A percentile compares a stretch with the other conserved stretches of the same genome.
phyloP scores from a whole-genome alignment of 2,113 vertebrate genomes.

The Oreochromis spilurus region DNA sequence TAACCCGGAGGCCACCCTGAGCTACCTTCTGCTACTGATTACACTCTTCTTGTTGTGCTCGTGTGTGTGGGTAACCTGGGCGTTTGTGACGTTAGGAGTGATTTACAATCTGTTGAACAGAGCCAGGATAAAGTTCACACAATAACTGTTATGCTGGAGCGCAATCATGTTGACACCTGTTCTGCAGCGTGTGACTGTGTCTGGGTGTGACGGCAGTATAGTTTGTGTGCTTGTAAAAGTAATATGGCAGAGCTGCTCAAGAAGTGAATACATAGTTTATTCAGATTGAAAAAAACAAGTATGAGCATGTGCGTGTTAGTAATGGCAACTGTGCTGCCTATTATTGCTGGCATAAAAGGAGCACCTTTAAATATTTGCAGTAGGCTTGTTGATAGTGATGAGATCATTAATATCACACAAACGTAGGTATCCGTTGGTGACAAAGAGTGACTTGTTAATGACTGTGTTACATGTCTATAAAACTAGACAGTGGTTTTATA shows the following conservation, averaged over 20 bases:
- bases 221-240: background rate
- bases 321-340: background rate
- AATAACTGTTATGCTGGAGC: background rate
- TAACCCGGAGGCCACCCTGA: background rate
- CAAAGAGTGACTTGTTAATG: background rate
- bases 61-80: background rate
- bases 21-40: background rate
- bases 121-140: background rate
- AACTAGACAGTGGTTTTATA: background rate
- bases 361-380: background rate
- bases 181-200: background rate
- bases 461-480: background rate
- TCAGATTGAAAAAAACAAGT: background rate
- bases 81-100: background rate
- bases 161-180: slow-evolving; percentile 9
- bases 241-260: background rate
- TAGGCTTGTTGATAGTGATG: background rate
- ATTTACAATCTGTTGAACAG: background rate
- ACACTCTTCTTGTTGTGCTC: background rate
- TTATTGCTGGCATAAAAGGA: background rate
- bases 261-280: background rate
- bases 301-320: background rate
- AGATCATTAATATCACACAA: background rate
- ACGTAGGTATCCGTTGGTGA: background rate
- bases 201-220: background rate